Evolutionary conservation across 2,113 vertebrate genomes (phyloP).

Genomic region (Blennius ocellaris): DNA sequence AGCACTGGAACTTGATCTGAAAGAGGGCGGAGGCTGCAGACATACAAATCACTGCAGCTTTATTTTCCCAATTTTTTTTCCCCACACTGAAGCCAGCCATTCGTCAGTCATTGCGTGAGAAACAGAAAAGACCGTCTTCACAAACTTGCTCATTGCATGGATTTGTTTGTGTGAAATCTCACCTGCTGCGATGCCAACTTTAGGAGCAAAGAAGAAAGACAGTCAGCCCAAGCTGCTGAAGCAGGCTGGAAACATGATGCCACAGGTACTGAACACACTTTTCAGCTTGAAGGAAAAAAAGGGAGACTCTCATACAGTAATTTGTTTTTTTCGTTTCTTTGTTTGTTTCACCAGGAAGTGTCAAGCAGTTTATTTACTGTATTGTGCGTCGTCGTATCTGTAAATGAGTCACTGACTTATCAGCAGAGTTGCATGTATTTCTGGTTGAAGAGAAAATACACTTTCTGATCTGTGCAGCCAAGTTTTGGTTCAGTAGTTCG

Average conservation of each 20-base stretch:
- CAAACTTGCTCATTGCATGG: constrained; percentile 2
- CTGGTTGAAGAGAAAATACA: constrained; percentile 13
- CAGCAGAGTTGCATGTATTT: background rate
- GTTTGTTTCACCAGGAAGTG: background rate
- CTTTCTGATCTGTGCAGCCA: background rate
- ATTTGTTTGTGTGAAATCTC: background rate
- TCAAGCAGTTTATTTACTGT: background rate
- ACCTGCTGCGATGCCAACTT: constrained; percentile 41
- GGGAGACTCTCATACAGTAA: no score
- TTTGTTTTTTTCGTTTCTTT: no score
- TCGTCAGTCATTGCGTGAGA: background rate
- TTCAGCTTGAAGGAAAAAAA: background rate
- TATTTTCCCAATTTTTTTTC: background rate
- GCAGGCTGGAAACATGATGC: constrained; percentile 18
- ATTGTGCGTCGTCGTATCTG: background rate
- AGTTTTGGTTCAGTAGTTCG: background rate
- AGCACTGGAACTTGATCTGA: constrained; percentile 31
- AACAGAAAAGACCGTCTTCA: background rate
- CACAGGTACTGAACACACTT: constrained; percentile 67
- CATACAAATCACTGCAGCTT: constrained; percentile 23
- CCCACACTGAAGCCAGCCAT: background rate
- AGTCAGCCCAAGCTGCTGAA: constrained; percentile 38
- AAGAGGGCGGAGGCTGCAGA: constrained; percentile 3
- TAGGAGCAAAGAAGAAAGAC: constrained; percentile 65
- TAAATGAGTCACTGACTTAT: constrained; percentile 9